Evolutionary conservation across 2,113 vertebrate species (phyloP), one percentile per base, ranked within the genome.

Genomic region (Oreochromis spilurus): DNA sequence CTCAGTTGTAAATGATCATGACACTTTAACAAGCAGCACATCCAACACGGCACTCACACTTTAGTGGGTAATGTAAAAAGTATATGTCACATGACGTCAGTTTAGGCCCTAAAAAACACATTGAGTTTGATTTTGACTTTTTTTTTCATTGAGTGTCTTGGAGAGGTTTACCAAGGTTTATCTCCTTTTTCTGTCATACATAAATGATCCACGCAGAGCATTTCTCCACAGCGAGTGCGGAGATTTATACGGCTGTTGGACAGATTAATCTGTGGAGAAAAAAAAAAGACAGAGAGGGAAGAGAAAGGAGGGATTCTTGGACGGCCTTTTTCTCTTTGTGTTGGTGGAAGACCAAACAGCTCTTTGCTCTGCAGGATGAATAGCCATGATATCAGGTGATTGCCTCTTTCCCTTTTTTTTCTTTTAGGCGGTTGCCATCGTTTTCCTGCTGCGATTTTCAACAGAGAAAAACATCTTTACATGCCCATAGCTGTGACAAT

Each of bases 231-330:
- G 84, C 54, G 70, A 92, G 87, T 5, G 21, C 12, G n/a, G 81
- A 89, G 92, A 93, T 94, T 93, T 94, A 93, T 90, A 84, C 14
- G 81, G 67, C 88, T 88, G 79, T 87, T 89, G 89, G 91, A 91
- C 84, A 90, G 84, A 93, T 94, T 92, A 88, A 93, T 93, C 90
- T 91, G 89, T 89, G 89, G 88, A 92, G 24, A 24, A 24, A 89
- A 70, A 87, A 91, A 65, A 65, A 38, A 65, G 86, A 88, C 7
- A 57, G 78, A 79, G 80, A 67, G 48, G 52, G 58, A 48, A 40
- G 36, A 75, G 54, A 90, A 80, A 85, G 83, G 75, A 86, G 81
- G 87, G 67, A 88, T 93, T 93, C 92, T 92, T 94, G 93, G 92
- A 94, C 87, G 87, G 89, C 80, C 85, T 92, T 87, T 77, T 89